Conservation (phyloP, 2,113 vertebrate species). For the Mohoua ochrocephala region DNA sequence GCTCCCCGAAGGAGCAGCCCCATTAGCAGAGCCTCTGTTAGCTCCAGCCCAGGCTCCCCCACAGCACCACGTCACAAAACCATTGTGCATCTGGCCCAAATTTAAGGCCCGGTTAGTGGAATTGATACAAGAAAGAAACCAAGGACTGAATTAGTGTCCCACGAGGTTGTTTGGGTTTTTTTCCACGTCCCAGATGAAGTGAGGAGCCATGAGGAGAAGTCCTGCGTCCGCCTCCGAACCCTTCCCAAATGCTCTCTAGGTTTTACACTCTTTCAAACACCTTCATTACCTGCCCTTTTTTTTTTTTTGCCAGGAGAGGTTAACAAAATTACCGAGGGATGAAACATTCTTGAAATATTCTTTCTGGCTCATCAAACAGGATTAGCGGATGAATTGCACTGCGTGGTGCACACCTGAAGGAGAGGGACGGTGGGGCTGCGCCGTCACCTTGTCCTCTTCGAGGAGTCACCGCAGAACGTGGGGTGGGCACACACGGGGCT, state of each 20-base stretch:
- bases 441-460: neutral
- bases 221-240: neutral
- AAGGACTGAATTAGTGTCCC: conserved; percentile 69
- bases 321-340: conserved; percentile 20
- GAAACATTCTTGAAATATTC: conserved; percentile 46
- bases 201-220: conserved; percentile 37
- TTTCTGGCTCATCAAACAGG: conserved; percentile 41
- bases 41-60: conserved; percentile 59
- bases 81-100: conserved; percentile 63
- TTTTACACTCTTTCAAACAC: conserved; percentile 46
- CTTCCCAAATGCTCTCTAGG: conserved; percentile 29
- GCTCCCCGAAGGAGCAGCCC: conserved; percentile 12
- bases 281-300: conserved; percentile 20
- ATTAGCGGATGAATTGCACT: neutral
- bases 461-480: neutral
- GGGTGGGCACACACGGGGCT: rapidly evolving
- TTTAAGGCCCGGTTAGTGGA: conserved; percentile 66
- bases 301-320: conserved; percentile 11
- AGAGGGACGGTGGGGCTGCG: neutral
- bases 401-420: neutral
- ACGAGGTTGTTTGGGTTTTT: neutral
- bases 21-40: neutral
- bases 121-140: conserved; percentile 71
- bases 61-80: conserved; percentile 68
- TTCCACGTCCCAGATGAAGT: conserved; percentile 49